Base-by-base conservation (phyloP, 2,888 invertebrate genomes). In the Gibbula magus region DNA sequence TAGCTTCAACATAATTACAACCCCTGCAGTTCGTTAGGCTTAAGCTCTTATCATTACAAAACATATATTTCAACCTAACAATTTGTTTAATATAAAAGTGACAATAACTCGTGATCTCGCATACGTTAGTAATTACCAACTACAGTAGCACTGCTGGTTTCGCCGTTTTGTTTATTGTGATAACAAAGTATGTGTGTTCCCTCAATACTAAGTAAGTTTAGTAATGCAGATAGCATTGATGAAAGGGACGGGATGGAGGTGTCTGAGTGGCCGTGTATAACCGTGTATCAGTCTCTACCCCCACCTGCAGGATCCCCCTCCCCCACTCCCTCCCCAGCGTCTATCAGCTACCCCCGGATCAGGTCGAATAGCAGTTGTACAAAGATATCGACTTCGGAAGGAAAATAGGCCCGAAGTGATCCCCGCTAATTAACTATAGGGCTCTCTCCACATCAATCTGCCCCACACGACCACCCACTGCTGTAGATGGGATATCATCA, bases 241-340 rank as follows among this genome's bases (percentile, higher is more conserved):
- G 20, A 35, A 0, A 16, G 10, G 25, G n/a, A 18, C 7, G 22
- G 8, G 20, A 54, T 52, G 53, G 5, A 22, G 32, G 22, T 67
- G 22, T 70, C 52, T 79, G 39, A 53, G 20, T 75, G 35, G 66
- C 39, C 75, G 53, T 79, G n/a, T 66, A 45, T 79, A 16, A 45
- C 10, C 45, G 45, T 45, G 45, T 73, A 61, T 80, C 29, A 56
- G 25, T 75, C 25, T 18, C 45, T 70, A 52, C 78, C 56, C 53
- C 20, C 53, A 29, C 56, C 54, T 74, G 51, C 53, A 29, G 45
- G 32, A 53, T 29, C 66, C 39, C 70, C 56, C 67, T 70, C 39
- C 22, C 35, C 75, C 52, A n/a, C 53, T 35, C 25, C 29, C 25
- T 76, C 56, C 74, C 25, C 25, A 22, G 5, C 25, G n/a, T 53